A percentile compares a stretch with the other conserved stretches of the same genome.
Evolutionary conservation across 2,113 vertebrate genomes (phyloP).

Genomic region (Fulica atra): DNA sequence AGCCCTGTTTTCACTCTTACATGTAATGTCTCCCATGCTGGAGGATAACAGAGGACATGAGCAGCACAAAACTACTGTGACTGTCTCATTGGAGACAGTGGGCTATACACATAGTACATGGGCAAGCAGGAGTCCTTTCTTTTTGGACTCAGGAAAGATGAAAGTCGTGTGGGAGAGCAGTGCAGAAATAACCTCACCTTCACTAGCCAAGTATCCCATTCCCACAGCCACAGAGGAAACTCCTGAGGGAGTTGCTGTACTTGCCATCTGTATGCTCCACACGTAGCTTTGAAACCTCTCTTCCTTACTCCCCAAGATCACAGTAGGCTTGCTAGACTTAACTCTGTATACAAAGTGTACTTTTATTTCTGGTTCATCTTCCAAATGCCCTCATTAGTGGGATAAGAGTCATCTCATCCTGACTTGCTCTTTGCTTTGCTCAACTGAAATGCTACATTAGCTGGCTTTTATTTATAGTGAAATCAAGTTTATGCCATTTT

Average conservation of each 20-base stretch:
- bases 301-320: background rate
- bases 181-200: background rate
- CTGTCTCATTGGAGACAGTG: background rate
- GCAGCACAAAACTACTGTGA: background rate
- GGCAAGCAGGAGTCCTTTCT: background rate
- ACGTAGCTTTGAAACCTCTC: background rate
- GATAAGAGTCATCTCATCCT: background rate
- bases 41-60: background rate
- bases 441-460: background rate
- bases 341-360: background rate
- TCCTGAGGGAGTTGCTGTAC: accelerated
- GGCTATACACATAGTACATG: background rate
- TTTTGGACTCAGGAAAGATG: background rate
- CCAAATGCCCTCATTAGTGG: background rate
- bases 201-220: accelerated
- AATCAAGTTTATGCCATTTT: background rate
- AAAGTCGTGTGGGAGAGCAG: background rate
- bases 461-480: background rate
- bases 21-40: background rate
- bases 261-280: background rate
- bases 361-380: background rate
- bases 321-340: background rate
- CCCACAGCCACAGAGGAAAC: background rate
- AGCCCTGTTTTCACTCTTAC: background rate
- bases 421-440: background rate